Base-by-base conservation (phyloP, 2,888 invertebrate genomes). In the Lasioglossum villosulum region DNA sequence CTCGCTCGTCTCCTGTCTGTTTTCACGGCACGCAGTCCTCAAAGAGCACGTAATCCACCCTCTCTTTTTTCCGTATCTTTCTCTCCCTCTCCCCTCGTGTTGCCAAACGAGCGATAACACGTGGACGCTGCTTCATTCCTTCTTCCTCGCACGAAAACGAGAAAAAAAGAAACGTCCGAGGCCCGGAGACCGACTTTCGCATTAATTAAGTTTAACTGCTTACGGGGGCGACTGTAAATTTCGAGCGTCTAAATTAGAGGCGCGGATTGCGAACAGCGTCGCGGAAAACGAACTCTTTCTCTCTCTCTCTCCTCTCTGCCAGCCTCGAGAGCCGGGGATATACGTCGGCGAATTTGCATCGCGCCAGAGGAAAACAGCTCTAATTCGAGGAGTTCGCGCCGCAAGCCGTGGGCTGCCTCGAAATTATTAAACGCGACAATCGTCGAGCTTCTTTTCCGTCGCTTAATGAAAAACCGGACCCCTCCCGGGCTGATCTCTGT, bases 191-290 rank as follows among this genome's bases (percentile, higher is more conserved):
- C 63, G 30, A 63, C 63, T 63, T 63, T 63, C 27, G 63, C 63
- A 63, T 63, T 63, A 63, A 63, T 63, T 63, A 63, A 63, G 63
- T 63, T 30, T n/a, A 63, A 63, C 63, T 63, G 63, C 63, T 63
- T 63, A 63, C 63, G 27, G 63, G 30, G 4, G 63, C 27, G 27
- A 63, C 63, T 63, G 63, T 63, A 63, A 63, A 63, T 63, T 63
- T 63, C 63, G 63, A 63, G 63, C 30, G 30, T 27, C 63, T 30
- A 63, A 63, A 63, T 63, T 63, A 63, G 63, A 63, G 63, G 30
- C 63, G 63, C 63, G 63, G 63, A 30, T 16, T 63, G 63, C 63
- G 63, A 63, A 63, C 63, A 63, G 16, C 63, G 30, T 63, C 30
- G 63, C 63, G 30, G 63, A 30, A 63, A 63, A 63, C 27, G 14